These are phyloP conservation scores for Nilaparvata lugens DNA, from an alignment of 1,140 invertebrate species.

Conservation along the genomic window DNA sequence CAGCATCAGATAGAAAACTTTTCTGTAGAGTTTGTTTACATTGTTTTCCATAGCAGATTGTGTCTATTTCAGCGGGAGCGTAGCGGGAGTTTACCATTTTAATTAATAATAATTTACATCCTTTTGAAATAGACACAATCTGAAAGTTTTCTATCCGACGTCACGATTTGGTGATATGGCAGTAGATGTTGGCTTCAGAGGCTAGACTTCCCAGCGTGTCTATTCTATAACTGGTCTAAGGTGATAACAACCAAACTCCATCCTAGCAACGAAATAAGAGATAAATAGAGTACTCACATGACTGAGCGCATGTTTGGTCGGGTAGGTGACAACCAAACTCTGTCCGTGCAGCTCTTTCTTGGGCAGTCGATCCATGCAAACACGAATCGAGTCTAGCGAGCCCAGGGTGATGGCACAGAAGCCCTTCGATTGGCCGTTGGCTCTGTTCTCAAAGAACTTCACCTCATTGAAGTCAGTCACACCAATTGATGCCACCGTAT, in stretches of 20 bases:
- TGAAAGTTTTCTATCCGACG: no score
- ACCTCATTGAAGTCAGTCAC: slow-evolving; percentile 93
- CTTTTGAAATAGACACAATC: no score
- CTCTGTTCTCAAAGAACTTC: slow-evolving; percentile 98
- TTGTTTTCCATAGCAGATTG: no score
- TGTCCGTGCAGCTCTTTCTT: slow-evolving; percentile 95
- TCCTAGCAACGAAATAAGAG: background rate
- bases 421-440: slow-evolving; percentile 98
- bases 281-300: slow-evolving; percentile 33
- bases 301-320: slow-evolving; percentile 80
- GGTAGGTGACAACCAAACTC: slow-evolving; percentile 85
- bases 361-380: slow-evolving; percentile 84
- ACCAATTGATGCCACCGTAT: slow-evolving; percentile 76
- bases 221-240: no score
- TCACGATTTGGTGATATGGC: no score
- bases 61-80: no score
- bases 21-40: no score
- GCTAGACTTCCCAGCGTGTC: slow-evolving; percentile 90
- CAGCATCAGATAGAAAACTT: no score
- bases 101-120: no score
- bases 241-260: no score
- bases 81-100: no score
- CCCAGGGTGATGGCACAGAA: slow-evolving; percentile 88
- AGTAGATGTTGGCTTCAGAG: no score
- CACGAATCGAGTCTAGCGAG: slow-evolving; percentile 82